Conservation (phyloP, 2,797 vertebrate genomes). For the Neostethus bicornis region DNA sequence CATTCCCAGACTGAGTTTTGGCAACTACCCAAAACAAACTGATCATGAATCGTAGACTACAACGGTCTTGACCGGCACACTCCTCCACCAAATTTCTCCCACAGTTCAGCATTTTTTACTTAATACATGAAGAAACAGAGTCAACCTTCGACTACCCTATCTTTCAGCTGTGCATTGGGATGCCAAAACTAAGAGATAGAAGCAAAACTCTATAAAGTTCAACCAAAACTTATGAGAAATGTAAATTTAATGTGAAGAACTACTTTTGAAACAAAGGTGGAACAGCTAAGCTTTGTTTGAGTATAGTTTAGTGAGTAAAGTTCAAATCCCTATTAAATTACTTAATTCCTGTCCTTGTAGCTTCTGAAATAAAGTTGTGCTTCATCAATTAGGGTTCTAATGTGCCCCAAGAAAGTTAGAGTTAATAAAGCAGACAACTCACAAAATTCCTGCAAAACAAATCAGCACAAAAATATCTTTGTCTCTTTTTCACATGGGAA, state of each 20-base stretch:
- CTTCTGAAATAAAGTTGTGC: background rate
- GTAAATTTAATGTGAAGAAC: constrained; percentile 19
- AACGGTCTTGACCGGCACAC: constrained; percentile 19
- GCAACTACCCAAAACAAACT: constrained; percentile 39
- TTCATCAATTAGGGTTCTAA: background rate
- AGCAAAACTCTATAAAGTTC: constrained; percentile 39
- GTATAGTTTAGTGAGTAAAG: constrained; percentile 2
- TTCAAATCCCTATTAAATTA: background rate
- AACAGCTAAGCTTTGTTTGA: background rate
- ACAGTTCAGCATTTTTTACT: constrained; percentile 18
- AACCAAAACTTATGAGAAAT: constrained; percentile 18
- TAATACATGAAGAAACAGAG: background rate
- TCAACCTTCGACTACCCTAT: constrained; percentile 3
- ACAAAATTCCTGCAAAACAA: background rate
- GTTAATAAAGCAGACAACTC: background rate
- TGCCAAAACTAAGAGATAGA: constrained; percentile 31
- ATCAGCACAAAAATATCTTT: background rate
- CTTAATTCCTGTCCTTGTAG: background rate
- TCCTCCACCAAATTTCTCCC: constrained; percentile 32
- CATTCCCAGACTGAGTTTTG: constrained; percentile 18
- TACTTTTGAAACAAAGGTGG: constrained; percentile 26
- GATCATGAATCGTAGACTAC: constrained; percentile 39
- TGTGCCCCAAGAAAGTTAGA: no score
- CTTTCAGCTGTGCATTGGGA: constrained; percentile 4
- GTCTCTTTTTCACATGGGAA: background rate